phyloP scores from a whole-genome alignment of 2,113 vertebrate genomes.

The Eulacestoma nigropectus region DNA sequence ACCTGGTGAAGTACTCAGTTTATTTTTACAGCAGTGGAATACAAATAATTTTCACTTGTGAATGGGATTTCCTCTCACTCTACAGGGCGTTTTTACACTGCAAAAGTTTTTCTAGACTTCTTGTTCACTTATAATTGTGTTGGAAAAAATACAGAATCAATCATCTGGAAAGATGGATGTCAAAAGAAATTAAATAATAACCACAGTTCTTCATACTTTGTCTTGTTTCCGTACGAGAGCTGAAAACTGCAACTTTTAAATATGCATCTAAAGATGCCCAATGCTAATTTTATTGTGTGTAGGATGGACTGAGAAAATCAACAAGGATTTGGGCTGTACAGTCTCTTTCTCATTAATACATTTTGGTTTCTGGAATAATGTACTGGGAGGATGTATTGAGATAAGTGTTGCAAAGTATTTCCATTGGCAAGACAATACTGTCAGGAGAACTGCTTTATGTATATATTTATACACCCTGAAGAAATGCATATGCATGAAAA shows the following conservation, averaged over 20 bases:
- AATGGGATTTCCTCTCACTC: not conserved
- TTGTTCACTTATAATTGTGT: not conserved
- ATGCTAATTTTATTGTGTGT: slow-evolving; percentile 1
- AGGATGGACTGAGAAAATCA: slow-evolving; percentile 12
- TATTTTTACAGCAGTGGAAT: not conserved
- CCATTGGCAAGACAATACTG: not conserved
- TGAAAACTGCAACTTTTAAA: not conserved
- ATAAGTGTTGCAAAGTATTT: not conserved
- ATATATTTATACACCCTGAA: not conserved
- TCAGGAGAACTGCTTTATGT: not conserved
- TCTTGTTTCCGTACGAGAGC: not conserved
- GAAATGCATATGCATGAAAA: not conserved
- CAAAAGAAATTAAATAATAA: not conserved
- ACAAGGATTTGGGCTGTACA: not conserved
- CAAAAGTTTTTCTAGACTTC: not conserved
- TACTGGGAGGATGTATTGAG: not conserved
- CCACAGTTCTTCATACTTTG: not conserved
- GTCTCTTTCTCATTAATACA: not conserved
- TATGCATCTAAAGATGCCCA: slow-evolving; percentile 10
- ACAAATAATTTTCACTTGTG: not conserved
- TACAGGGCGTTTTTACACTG: not conserved
- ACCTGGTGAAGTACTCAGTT: not conserved
- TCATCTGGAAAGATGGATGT: not conserved
- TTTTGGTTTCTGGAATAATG: not conserved
- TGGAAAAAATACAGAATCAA: not conserved